Percentiles rank a stretch among this genome's conserved stretches.
Conservation (phyloP, 2,888 invertebrate species). For the Morinoia aosen region DNA sequence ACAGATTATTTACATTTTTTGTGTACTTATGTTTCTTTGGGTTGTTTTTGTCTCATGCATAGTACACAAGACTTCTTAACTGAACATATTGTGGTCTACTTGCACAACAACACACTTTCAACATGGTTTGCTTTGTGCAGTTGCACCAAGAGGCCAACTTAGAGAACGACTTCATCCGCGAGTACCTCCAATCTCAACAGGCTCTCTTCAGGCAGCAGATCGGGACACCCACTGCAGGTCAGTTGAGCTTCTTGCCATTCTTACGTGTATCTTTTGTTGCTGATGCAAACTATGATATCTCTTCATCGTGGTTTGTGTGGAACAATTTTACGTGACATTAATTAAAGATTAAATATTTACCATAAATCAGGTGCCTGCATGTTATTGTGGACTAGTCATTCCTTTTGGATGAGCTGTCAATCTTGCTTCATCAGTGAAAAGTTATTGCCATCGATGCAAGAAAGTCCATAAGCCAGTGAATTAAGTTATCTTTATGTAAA, state of each 20-base stretch:
- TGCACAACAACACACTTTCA: not conserved
- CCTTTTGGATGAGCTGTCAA: too few species aligned
- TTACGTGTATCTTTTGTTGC: not conserved
- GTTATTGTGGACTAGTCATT: too few species aligned
- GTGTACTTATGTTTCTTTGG: not conserved
- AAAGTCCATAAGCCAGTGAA: too few species aligned
- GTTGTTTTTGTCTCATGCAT: too few species aligned
- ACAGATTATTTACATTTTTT: not conserved
- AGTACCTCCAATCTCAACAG: constrained; percentile 67
- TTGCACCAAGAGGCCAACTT: constrained; percentile 66
- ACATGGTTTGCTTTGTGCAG: constrained; percentile 53
- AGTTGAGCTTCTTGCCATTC: constrained; percentile 9
- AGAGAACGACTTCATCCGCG: constrained; percentile 66
- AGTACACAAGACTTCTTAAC: too few species aligned
- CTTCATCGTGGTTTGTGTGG: not conserved
- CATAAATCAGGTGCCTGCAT: too few species aligned
- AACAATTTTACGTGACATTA: not conserved
- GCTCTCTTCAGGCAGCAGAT: constrained; percentile 65
- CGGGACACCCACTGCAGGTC: constrained; percentile 61
- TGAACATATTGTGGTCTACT: not conserved
- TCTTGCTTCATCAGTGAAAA: too few species aligned
- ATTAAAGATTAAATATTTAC: not conserved
- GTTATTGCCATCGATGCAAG: too few species aligned
- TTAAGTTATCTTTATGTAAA: too few species aligned
- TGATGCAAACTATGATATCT: not conserved